Percentiles rank a stretch among this genome's conserved stretches.
Evolutionary conservation across 1,140 invertebrate genomes (phyloP).

Genomic region (Zaprionus davidi): DNA sequence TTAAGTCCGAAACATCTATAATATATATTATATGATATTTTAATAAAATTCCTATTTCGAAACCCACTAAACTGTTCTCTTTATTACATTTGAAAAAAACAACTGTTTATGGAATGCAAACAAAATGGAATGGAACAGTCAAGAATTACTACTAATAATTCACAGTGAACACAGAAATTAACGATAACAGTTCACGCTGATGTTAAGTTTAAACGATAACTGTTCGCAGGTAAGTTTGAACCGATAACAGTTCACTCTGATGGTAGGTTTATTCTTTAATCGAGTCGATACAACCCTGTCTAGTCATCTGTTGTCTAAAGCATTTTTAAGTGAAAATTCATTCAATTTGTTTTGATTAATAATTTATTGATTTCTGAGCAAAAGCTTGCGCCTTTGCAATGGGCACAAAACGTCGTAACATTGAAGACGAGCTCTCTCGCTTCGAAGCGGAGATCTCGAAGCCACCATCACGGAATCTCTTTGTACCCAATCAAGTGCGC

Average conservation of each 20-base stretch:
- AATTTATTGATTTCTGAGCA: background rate
- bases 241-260: too few species aligned
- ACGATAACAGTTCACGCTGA: too few species aligned
- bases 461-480: constrained; percentile 74
- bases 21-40: constrained; percentile 54
- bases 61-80: background rate
- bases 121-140: too few species aligned
- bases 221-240: too few species aligned
- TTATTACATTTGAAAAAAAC: background rate
- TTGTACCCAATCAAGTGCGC: constrained; percentile 85
- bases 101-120: background rate
- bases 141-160: too few species aligned
- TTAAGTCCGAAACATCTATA: constrained; percentile 43
- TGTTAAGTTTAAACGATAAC: background rate
- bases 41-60: constrained; percentile 39
- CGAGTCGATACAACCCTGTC: background rate
- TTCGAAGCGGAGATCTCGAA: constrained; percentile 94
- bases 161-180: too few species aligned
- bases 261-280: background rate
- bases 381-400: constrained; percentile 39
- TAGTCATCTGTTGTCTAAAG: constrained; percentile 48
- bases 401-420: constrained; percentile 84
- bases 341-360: constrained; percentile 36
- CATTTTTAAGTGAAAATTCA: constrained; percentile 48
- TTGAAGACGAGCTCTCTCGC: constrained; percentile 94